Conservation (phyloP, 2,113 vertebrate species). For the Scomber scombrus region DNA sequence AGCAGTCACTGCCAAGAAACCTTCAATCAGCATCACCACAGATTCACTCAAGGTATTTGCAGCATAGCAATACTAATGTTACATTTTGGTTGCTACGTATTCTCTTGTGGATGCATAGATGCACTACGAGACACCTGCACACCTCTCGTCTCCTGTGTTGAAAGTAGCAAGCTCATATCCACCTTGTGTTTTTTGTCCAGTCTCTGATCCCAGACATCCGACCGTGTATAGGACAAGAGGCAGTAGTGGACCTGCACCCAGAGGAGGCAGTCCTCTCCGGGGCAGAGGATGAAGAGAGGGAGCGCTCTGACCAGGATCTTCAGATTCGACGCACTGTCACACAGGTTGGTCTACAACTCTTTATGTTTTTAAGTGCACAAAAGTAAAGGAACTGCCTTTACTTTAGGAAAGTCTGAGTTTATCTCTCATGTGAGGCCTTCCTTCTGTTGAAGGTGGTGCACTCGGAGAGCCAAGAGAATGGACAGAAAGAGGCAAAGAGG, state of each 20-base stretch:
- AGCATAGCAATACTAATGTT: background rate
- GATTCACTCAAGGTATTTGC: slow-evolving; percentile 91
- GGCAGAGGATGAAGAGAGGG: slow-evolving; percentile 86
- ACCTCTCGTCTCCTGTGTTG: background rate
- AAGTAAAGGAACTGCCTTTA: background rate
- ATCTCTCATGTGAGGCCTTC: background rate
- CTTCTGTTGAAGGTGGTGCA: slow-evolving; percentile 84
- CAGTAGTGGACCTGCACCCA: slow-evolving; percentile 91
- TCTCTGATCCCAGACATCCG: slow-evolving; percentile 93
- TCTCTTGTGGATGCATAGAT: background rate
- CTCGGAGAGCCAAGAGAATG: slow-evolving; percentile 89
- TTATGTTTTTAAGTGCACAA: no score
- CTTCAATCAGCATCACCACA: slow-evolving; percentile 94
- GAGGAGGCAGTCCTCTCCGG: slow-evolving; percentile 91
- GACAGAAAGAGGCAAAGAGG: slow-evolving; percentile 86
- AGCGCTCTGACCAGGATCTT: slow-evolving; percentile 88
- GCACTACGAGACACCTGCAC: background rate
- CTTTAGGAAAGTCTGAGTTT: background rate
- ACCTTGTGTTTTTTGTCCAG: slow-evolving; percentile 67
- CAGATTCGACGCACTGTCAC: slow-evolving; percentile 94
- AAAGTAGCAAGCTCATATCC: background rate
- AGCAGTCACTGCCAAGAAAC: slow-evolving; percentile 91
- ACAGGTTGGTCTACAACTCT: slow-evolving; percentile 81
- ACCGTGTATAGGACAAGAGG: slow-evolving; percentile 85
- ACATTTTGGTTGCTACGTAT: background rate